These are phyloP conservation scores for Phymanthus crucifer DNA, from an alignment of 92 coral and sea anemone genomes.

Conservation along the genomic window DNA sequence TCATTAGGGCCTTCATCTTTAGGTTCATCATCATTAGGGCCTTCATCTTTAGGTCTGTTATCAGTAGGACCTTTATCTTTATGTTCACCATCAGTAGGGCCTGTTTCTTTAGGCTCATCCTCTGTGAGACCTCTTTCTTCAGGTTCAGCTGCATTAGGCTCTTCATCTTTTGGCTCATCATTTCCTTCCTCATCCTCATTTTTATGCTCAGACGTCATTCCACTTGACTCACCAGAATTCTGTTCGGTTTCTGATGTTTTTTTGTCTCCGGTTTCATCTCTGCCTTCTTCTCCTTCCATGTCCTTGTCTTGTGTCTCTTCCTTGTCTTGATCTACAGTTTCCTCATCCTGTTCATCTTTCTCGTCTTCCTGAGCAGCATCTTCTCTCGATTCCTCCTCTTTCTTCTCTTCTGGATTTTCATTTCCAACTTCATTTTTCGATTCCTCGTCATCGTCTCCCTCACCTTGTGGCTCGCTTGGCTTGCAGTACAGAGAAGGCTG, in stretches of 20 bases:
- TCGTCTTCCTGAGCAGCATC: background rate
- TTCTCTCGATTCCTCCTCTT: background rate
- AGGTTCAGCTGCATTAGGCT: too few species aligned
- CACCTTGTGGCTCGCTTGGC: constrained; percentile 3
- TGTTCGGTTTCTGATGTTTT: background rate
- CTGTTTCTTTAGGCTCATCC: constrained; percentile 6
- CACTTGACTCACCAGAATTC: background rate
- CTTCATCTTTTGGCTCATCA: too few species aligned
- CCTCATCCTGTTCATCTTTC: background rate
- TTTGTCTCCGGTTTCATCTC: background rate
- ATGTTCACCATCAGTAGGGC: background rate
- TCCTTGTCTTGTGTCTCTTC: background rate
- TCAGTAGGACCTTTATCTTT: background rate
- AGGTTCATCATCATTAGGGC: background rate
- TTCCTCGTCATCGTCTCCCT: background rate
- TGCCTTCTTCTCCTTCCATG: background rate
- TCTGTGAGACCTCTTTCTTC: background rate
- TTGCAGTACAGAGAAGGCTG: constrained; percentile 17
- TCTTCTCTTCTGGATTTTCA: background rate
- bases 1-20: constrained; percentile 1
- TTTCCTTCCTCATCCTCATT: background rate
- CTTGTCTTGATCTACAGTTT: background rate
- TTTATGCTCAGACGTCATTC: background rate
- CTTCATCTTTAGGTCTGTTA: background rate
- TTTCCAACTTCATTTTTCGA: background rate